These are phyloP conservation scores for Anhinga rufa DNA, from an alignment of 2,113 vertebrate species.

Conservation along the genomic window DNA sequence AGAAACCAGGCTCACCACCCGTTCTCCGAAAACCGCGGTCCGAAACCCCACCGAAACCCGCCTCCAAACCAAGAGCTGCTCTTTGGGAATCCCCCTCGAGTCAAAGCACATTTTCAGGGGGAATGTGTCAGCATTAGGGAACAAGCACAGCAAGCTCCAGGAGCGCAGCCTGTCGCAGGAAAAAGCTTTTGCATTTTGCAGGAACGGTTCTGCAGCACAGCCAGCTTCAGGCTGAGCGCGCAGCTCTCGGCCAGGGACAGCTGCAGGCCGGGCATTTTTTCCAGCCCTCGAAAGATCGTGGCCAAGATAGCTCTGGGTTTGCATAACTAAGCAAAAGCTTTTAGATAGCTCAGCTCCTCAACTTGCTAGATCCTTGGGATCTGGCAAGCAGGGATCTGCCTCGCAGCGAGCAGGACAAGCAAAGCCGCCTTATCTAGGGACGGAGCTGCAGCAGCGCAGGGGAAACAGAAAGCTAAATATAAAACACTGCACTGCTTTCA, in stretches of 20 bases:
- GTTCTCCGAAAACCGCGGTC: rapidly evolving
- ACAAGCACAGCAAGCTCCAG: background rate
- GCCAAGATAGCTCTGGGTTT: background rate
- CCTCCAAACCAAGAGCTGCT: background rate
- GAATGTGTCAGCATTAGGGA: background rate
- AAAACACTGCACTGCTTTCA: background rate
- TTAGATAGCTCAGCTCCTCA: background rate
- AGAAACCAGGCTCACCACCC: background rate
- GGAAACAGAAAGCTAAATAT: slow-evolving; percentile 36
- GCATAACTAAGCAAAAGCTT: background rate
- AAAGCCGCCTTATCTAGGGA: background rate
- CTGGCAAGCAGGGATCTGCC: background rate
- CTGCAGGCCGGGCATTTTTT: background rate
- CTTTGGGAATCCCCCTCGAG: background rate
- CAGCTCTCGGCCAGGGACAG: background rate
- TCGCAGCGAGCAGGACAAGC: background rate
- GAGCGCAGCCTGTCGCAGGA: background rate
- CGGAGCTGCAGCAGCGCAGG: background rate
- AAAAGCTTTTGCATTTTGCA: rapidly evolving
- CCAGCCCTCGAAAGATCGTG: background rate
- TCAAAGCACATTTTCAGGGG: background rate
- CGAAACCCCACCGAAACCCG: background rate
- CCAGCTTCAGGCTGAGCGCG: background rate
- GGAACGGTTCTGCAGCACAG: background rate
- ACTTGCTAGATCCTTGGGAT: background rate